phyloP scores from a whole-genome alignment of 2,888 invertebrate species.

The Metalampra italica region DNA sequence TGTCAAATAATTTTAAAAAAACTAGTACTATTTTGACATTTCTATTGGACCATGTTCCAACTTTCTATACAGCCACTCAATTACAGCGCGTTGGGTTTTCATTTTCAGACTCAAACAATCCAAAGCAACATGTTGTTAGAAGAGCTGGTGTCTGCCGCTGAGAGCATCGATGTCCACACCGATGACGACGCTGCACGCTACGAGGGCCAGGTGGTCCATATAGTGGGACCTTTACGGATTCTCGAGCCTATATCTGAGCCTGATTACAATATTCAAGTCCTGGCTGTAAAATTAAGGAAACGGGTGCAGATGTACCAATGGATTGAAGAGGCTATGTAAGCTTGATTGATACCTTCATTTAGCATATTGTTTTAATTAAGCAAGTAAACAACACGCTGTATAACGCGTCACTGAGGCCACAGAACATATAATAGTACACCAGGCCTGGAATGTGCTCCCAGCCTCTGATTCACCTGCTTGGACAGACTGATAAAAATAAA shows the following conservation, averaged over 20 bases:
- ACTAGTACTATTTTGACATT: too few relatives aligned
- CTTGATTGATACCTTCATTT: slow-evolving; percentile 10
- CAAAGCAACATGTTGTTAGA: slow-evolving; percentile 87
- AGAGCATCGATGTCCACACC: slow-evolving; percentile 82
- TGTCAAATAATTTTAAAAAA: too few relatives aligned
- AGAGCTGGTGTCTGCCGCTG: slow-evolving; percentile 81
- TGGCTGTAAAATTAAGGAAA: slow-evolving; percentile 89
- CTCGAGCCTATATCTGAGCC: slow-evolving; percentile 91
- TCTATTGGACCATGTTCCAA: too few relatives aligned
- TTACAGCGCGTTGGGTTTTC: not conserved
- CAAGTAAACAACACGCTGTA: too few relatives aligned
- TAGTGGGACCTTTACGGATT: slow-evolving; percentile 85
- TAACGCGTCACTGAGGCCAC: too few relatives aligned
- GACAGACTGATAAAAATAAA: too few relatives aligned
- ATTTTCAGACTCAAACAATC: slow-evolving; percentile 85
- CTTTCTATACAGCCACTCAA: too few relatives aligned
- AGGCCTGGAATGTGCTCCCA: too few relatives aligned
- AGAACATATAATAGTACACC: too few relatives aligned
- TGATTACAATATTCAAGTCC: slow-evolving; percentile 90
- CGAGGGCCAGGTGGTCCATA: slow-evolving; percentile 87
- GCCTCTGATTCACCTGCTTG: too few relatives aligned
- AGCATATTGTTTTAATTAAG: too few relatives aligned
- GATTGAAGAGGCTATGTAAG: slow-evolving; percentile 87
- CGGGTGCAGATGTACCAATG: slow-evolving; percentile 97
- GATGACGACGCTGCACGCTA: slow-evolving; percentile 81